phyloP scores from a whole-genome alignment of 2,888 invertebrate genomes.

The Pseudococcus longispinus region DNA sequence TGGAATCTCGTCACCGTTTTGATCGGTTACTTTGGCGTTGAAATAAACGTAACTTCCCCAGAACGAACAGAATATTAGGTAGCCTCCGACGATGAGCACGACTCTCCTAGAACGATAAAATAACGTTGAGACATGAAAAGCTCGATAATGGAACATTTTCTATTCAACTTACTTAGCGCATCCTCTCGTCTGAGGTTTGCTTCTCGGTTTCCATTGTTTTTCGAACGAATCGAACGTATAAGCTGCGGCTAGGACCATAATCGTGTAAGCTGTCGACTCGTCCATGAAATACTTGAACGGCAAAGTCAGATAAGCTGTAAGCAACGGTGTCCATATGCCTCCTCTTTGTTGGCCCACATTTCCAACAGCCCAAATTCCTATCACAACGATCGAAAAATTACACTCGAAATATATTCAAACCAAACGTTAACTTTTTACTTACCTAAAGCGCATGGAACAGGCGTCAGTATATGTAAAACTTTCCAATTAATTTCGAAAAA shows the following conservation, averaged over 20 bases:
- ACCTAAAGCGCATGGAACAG: conserved; percentile 77
- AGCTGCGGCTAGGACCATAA: conserved; percentile 72
- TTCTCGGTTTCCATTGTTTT: conserved; percentile 79
- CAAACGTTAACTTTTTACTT: conserved; percentile 60
- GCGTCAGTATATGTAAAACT: conserved; percentile 76
- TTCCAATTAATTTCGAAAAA: conserved; percentile 75
- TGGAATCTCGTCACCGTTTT: conserved; percentile 85
- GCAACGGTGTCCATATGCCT: conserved; percentile 72
- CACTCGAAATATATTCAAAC: neutral
- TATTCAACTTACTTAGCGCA: conserved; percentile 61
- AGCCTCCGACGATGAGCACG: conserved; percentile 69
- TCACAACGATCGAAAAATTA: conserved; percentile 56
- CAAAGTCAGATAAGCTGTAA: conserved; percentile 73
- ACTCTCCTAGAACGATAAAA: conserved; percentile 66
- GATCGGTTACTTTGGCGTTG: conserved; percentile 84
- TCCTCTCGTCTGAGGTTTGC: conserved; percentile 64
- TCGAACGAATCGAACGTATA: conserved; percentile 77
- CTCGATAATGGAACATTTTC: neutral
- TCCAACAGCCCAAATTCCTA: conserved; percentile 89
- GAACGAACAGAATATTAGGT: conserved; percentile 73
- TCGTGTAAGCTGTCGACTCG: conserved; percentile 74
- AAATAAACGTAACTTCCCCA: conserved; percentile 85
- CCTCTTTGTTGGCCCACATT: conserved; percentile 88
- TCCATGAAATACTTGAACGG: conserved; percentile 71
- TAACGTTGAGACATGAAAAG: neutral